Conservation (phyloP, 53 echinoderm and acorn worm genomes). For the Astropecten irregularis region DNA sequence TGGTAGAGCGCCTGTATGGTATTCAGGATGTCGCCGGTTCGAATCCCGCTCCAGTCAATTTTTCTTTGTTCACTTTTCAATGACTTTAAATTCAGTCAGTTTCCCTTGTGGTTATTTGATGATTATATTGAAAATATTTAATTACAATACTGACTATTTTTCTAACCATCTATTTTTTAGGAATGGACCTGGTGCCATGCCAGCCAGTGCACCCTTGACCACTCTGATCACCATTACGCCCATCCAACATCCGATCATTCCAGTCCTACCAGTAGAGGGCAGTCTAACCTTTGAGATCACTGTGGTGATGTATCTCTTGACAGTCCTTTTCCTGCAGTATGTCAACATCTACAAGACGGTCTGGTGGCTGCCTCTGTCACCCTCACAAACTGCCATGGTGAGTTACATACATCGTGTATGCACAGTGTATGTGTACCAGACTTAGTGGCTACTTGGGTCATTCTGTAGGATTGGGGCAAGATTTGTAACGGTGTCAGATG, state of each 20-base stretch:
- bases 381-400: conserved; percentile 87
- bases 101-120: too few relatives aligned
- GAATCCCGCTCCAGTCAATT: too few relatives aligned
- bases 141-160: background rate
- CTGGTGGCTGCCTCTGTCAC: conserved; percentile 90
- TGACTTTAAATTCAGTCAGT: too few relatives aligned
- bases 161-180: conserved; percentile 36
- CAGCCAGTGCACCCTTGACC: conserved; percentile 72
- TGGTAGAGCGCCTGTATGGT: too few relatives aligned
- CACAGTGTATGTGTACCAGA: too few relatives aligned
- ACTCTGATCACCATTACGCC: conserved; percentile 97
- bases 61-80: background rate
- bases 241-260: conserved; percentile 87
- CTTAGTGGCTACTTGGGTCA: too few relatives aligned
- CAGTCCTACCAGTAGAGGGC: conserved; percentile 81
- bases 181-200: conserved; percentile 77
- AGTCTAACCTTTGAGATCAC: conserved; percentile 85
- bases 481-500: too few relatives aligned
- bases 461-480: too few relatives aligned
- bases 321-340: conserved; percentile 95
- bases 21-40: background rate
- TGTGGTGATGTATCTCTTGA: conserved; percentile 89
- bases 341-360: conserved; percentile 98
- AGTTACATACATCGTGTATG: conserved; percentile 4
- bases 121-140: background rate